Conservation (phyloP, 2,888 invertebrate species). For the Acanthosepion esculentum region DNA sequence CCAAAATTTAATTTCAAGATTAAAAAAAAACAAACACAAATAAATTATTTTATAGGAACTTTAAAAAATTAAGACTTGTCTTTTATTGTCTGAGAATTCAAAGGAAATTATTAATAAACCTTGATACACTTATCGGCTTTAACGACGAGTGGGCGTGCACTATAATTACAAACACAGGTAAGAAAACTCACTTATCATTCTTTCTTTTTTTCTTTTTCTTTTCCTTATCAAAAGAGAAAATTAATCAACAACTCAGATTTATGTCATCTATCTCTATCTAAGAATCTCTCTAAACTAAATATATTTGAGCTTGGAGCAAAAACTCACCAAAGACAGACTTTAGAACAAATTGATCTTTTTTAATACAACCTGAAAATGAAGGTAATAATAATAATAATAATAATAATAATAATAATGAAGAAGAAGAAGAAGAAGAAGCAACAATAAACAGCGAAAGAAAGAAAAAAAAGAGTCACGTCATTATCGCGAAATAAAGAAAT, state of each 20-base stretch:
- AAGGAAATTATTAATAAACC: not conserved
- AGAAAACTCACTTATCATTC: not conserved
- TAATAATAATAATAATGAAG: too few relatives aligned
- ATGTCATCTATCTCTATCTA: too few relatives aligned
- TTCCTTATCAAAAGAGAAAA: too few relatives aligned
- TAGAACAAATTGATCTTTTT: not conserved
- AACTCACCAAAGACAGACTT: not conserved
- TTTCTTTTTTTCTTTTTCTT: not conserved
- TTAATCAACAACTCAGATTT: too few relatives aligned
- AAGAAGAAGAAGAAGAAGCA: not conserved
- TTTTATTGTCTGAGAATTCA: too few relatives aligned
- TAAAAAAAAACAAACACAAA: not conserved
- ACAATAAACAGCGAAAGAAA: not conserved
- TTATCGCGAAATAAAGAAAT: not conserved
- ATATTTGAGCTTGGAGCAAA: not conserved
- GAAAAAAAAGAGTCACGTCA: not conserved
- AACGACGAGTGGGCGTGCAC: not conserved
- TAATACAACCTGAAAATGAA: not conserved
- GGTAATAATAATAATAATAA: not conserved
- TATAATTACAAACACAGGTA: conserved; percentile 39
- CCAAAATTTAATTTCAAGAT: too few relatives aligned
- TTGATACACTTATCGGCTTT: not conserved
- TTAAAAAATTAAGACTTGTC: not conserved
- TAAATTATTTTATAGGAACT: not conserved
- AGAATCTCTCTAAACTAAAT: not conserved